Evolutionary conservation across 2,797 vertebrate genomes (phyloP).

Genomic region (Aeoliscus strigatus): DNA sequence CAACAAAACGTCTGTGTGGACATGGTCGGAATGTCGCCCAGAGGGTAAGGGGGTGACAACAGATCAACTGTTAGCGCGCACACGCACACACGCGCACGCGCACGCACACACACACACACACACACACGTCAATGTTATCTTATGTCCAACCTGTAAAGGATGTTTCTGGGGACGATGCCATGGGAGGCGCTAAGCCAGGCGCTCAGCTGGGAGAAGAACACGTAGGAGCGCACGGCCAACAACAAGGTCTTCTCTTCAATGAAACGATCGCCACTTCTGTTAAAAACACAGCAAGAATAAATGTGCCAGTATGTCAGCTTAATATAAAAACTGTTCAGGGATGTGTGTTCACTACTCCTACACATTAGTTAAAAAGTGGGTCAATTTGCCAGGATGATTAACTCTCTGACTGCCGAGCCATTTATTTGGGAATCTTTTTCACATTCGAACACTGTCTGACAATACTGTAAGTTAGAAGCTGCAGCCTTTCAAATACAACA

Average conservation of each 20-base stretch:
- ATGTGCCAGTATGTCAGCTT: slow-evolving; percentile 61
- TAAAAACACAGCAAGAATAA: slow-evolving; percentile 44
- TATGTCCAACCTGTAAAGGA: slow-evolving; percentile 88
- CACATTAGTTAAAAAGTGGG: slow-evolving; percentile 45
- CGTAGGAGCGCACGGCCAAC: slow-evolving; percentile 93
- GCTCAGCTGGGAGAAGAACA: slow-evolving; percentile 98
- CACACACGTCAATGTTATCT: slow-evolving; percentile 21
- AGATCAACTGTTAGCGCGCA: too few species aligned
- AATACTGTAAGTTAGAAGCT: too few species aligned
- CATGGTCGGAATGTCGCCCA: too few species aligned
- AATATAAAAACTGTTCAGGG: slow-evolving; percentile 47
- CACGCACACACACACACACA: too few species aligned
- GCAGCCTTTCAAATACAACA: too few species aligned
- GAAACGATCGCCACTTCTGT: slow-evolving; percentile 91
- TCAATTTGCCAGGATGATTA: slow-evolving; percentile 45
- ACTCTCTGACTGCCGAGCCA: slow-evolving; percentile 22
- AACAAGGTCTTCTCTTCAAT: slow-evolving; percentile 96
- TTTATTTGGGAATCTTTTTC: slow-evolving; percentile 7
- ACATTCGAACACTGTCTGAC: too few species aligned
- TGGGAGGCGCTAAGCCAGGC: slow-evolving; percentile 98
- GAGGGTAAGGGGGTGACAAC: too few species aligned
- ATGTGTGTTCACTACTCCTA: slow-evolving; percentile 73
- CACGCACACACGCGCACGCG: too few species aligned
- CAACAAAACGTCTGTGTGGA: too few species aligned
- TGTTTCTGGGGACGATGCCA: slow-evolving; percentile 95